Conservation (phyloP, 2,797 vertebrate genomes). For the Tapirus indicus region DNA sequence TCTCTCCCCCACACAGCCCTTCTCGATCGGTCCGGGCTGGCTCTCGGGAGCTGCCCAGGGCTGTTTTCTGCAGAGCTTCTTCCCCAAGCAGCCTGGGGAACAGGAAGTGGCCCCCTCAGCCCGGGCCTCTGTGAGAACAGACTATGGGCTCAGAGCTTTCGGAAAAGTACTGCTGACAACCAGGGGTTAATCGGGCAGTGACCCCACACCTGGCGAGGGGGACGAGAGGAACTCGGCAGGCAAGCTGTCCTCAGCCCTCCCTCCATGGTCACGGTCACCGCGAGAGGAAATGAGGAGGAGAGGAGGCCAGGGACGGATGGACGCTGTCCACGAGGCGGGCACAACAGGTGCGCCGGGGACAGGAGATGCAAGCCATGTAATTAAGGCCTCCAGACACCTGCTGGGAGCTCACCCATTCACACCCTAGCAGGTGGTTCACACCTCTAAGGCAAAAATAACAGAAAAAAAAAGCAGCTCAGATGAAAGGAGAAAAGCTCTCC, state of each 20-base stretch:
- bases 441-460: conserved; percentile 5
- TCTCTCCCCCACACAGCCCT: not conserved
- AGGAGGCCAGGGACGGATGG: not conserved
- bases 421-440: conserved; percentile 57
- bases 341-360: not conserved
- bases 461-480: not conserved
- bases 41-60: not conserved
- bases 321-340: not conserved
- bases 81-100: not conserved
- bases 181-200: not conserved
- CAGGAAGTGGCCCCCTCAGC: rapidly evolving
- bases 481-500: not conserved
- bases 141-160: not conserved
- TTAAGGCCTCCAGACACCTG: conserved; percentile 64
- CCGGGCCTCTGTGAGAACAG: not conserved
- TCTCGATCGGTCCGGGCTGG: not conserved
- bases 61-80: not conserved
- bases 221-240: not conserved
- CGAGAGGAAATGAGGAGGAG: not conserved
- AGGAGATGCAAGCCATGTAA: not conserved
- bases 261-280: rapidly evolving
- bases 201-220: rapidly evolving
- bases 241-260: not conserved
- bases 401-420: conserved; percentile 58
- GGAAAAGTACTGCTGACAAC: not conserved